Evolutionary conservation across 2,797 vertebrate species (phyloP).

Genomic region (Pogoniulus pusillus): DNA sequence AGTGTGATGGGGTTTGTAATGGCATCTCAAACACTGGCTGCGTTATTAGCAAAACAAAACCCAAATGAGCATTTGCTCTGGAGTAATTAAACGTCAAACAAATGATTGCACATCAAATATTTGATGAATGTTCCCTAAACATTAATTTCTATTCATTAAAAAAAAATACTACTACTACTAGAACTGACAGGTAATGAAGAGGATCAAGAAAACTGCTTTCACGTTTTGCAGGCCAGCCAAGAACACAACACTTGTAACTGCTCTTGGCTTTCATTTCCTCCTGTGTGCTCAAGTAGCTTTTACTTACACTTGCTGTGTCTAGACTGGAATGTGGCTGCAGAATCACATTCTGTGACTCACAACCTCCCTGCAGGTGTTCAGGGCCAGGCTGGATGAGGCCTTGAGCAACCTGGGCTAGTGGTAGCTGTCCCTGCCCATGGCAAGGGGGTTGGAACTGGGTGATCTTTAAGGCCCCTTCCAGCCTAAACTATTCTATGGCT

Average conservation of each 20-base stretch:
- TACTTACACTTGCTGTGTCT: not conserved
- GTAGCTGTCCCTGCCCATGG: too few species aligned
- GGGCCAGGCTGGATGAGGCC: too few species aligned
- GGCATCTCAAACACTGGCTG: conserved; percentile 41
- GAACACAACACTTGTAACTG: not conserved
- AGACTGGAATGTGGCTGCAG: not conserved
- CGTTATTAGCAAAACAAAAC: conserved; percentile 50
- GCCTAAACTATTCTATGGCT: too few species aligned
- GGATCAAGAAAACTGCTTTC: conserved; percentile 29
- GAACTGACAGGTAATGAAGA: conserved; percentile 40
- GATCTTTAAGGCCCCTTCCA: too few species aligned
- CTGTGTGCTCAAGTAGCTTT: not conserved
- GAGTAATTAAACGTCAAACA: conserved; percentile 59
- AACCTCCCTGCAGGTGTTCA: too few species aligned
- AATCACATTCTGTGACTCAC: too few species aligned
- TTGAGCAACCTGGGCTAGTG: too few species aligned
- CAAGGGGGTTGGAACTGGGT: too few species aligned
- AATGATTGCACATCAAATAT: conserved; percentile 52
- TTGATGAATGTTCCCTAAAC: conserved; percentile 49
- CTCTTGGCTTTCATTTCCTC: not conserved
- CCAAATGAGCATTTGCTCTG: conserved; percentile 36
- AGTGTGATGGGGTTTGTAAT: conserved; percentile 47
- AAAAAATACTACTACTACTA: not conserved
- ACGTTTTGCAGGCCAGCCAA: conserved; percentile 8
- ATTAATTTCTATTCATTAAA: conserved; percentile 38